Conservation (phyloP, 1,140 invertebrate species). For the Cecropterus lyciades region DNA sequence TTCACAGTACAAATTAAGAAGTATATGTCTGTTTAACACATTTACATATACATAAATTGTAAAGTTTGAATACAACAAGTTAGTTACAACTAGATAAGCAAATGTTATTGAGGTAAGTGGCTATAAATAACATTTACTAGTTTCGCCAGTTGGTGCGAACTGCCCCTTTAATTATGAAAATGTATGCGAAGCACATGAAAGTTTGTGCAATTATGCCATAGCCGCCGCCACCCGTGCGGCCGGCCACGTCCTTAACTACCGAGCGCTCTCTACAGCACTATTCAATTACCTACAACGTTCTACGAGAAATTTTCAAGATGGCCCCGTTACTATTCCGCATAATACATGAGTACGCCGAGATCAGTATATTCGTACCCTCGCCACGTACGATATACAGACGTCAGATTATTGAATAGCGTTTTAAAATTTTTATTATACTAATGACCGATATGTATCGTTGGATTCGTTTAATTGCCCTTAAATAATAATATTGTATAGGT, state of each 20-base stretch:
- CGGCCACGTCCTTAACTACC: conserved; percentile 70
- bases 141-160: conserved; percentile 73
- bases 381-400: conserved; percentile 3
- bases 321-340: conserved; percentile 42
- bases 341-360: conserved; percentile 23
- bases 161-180: conserved; percentile 82
- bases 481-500: too few relatives aligned
- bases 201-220: conserved; percentile 80
- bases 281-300: conserved; percentile 75
- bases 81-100: conserved; percentile 41
- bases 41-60: background rate
- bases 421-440: too few relatives aligned
- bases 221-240: conserved; percentile 55
- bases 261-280: conserved; percentile 63
- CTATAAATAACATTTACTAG: conserved; percentile 67
- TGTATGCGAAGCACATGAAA: conserved; percentile 82
- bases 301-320: conserved; percentile 66
- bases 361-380: background rate
- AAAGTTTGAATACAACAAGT: background rate
- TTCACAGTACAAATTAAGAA: too few relatives aligned
- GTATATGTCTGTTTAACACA: too few relatives aligned
- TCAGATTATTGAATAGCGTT: background rate
- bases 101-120: conserved; percentile 59
- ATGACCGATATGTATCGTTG: too few relatives aligned
- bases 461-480: too few relatives aligned